Evolutionary conservation across 2,888 invertebrate species (phyloP).

Genomic region (Diogma glabrata): DNA sequence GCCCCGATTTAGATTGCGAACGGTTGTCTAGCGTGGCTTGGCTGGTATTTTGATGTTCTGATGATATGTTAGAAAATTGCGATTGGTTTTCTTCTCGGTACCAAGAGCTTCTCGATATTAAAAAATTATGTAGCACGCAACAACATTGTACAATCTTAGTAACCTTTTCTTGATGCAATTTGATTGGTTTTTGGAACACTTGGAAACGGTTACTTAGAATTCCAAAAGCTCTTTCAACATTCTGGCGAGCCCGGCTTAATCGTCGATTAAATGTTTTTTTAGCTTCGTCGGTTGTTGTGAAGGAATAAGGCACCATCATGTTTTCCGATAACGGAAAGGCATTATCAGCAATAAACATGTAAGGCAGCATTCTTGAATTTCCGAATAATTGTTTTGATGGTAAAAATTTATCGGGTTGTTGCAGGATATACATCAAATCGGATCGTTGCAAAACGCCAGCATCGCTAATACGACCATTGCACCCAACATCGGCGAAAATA

Average conservation of each 20-base stretch:
- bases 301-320: background rate
- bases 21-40: background rate
- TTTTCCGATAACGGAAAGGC: background rate
- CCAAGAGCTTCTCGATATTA: background rate
- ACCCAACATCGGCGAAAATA: background rate
- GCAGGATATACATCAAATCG: background rate
- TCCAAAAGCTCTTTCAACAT: slow-evolving; percentile 2
- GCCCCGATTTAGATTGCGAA: background rate
- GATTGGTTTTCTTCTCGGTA: too few relatives aligned
- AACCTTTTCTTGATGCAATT: background rate
- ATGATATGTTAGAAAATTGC: background rate
- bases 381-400: slow-evolving; percentile 16
- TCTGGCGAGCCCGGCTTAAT: background rate
- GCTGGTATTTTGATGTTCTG: background rate
- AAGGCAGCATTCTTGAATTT: slow-evolving; percentile 16
- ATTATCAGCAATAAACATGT: slow-evolving; percentile 15
- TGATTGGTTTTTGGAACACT: background rate
- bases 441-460: slow-evolving; percentile 9
- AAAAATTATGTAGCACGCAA: background rate
- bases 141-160: background rate
- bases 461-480: slow-evolving; percentile 5
- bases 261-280: background rate
- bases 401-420: background rate
- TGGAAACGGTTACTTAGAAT: background rate
- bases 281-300: too few relatives aligned